A percentile compares a stretch with the other conserved stretches of the same genome.
phyloP scores from a whole-genome alignment of 2,797 vertebrate genomes.

The Liasis olivaceus region DNA sequence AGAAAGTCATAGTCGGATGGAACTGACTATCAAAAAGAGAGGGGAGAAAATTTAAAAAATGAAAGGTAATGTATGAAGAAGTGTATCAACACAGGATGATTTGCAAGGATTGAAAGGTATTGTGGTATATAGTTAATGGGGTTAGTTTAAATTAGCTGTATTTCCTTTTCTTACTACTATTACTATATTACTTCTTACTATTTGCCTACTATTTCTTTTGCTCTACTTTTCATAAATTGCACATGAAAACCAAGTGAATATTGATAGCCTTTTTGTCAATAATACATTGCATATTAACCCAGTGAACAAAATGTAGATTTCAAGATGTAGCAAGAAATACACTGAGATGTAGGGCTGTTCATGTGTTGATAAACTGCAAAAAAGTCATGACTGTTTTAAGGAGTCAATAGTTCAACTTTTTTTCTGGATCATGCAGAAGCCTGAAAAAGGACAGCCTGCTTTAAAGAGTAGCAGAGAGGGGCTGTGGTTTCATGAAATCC shows the following conservation, averaged over 20 bases:
- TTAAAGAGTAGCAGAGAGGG: neutral
- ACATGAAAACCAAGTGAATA: constrained; percentile 18
- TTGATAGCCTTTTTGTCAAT: neutral
- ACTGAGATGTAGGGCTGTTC: neutral
- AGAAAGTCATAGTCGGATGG: neutral
- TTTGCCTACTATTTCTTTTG: neutral
- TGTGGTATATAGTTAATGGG: neutral
- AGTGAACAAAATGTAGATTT: constrained; percentile 22
- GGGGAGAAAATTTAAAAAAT: neutral
- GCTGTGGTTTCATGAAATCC: neutral
- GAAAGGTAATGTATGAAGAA: neutral
- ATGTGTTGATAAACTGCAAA: neutral
- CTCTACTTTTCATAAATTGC: neutral
- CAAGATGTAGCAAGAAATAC: neutral
- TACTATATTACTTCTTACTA: neutral
- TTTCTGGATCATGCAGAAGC: neutral
- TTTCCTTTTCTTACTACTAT: neutral
- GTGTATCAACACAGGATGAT: neutral
- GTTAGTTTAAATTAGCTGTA: neutral
- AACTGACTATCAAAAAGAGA: neutral
- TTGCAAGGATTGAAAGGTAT: neutral
- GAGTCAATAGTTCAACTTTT: neutral
- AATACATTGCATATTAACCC: neutral
- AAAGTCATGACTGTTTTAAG: neutral
- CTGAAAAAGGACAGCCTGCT: neutral